These are phyloP conservation scores for Mus minutoides DNA, from an alignment of 2,797 vertebrate species.

Conservation along the genomic window DNA sequence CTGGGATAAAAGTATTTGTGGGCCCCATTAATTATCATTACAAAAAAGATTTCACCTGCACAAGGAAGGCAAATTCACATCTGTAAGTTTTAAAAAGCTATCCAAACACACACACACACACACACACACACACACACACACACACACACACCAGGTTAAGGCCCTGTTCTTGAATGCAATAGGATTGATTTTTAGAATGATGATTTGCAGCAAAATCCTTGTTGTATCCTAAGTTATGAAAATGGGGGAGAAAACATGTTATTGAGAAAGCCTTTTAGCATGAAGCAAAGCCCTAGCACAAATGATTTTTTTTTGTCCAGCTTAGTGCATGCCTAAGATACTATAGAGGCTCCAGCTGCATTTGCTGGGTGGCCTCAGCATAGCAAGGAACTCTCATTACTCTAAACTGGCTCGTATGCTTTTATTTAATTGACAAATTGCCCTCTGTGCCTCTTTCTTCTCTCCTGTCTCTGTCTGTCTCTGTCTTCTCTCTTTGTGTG, in stretches of 20 bases:
- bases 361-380: not conserved
- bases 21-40: not conserved
- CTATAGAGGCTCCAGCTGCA: not conserved
- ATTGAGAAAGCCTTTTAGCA: conserved; percentile 53
- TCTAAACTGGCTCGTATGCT: not conserved
- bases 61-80: conserved; percentile 9
- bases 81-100: conserved; percentile 30
- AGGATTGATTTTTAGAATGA: conserved; percentile 52
- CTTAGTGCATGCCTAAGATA: not conserved
- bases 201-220: conserved; percentile 28
- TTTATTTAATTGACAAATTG: conserved; percentile 25
- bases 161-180: not conserved
- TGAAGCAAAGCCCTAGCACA: not conserved
- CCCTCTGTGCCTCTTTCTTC: not conserved
- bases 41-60: conserved; percentile 12
- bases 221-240: conserved; percentile 1
- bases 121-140: too few species aligned
- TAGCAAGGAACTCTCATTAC: not conserved
- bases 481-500: not conserved
- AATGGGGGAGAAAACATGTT: conserved; percentile 41
- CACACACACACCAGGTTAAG: not conserved
- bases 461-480: not conserved
- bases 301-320: conserved; percentile 40
- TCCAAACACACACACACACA: not conserved
- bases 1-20: not conserved